Conservation (phyloP, 2,113 vertebrate species). For the Mormyrus iriodes region DNA sequence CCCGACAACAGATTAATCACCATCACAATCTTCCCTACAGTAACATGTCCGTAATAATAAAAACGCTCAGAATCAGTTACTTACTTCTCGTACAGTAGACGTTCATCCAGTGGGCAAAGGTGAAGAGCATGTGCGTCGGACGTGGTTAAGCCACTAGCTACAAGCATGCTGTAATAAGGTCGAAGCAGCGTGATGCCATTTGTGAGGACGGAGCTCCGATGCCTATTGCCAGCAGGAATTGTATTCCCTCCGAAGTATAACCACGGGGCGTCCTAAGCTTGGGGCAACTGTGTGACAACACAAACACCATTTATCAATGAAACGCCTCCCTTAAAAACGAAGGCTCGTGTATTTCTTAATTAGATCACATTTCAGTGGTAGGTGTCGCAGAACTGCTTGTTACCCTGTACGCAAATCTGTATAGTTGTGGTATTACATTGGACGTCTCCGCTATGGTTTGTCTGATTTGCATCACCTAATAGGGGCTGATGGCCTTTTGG, state of each 20-base stretch:
- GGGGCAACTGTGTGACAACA: neutral
- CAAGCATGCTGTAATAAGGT: neutral
- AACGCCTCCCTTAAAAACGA: neutral
- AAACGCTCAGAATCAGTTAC: neutral
- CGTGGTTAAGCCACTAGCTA: neutral
- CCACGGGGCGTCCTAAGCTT: neutral
- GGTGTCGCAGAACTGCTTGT: neutral
- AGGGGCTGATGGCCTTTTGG: neutral
- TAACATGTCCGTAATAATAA: neutral
- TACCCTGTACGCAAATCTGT: neutral
- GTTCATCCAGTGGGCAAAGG: neutral
- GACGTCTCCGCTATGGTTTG: too few relatives aligned
- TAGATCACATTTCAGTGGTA: neutral
- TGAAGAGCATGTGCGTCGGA: neutral
- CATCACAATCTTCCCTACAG: neutral
- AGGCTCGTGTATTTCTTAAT: neutral
- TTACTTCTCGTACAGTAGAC: neutral
- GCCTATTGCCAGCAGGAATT: neutral
- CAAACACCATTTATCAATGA: neutral
- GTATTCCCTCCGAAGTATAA: neutral
- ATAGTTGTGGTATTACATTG: too few relatives aligned
- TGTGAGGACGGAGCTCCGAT: neutral
- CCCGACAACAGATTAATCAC: neutral
- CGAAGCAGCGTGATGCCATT: neutral
- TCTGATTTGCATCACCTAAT: neutral